phyloP scores from a whole-genome alignment of 2,888 invertebrate species.

The Chrysotoxum bicinctum region DNA sequence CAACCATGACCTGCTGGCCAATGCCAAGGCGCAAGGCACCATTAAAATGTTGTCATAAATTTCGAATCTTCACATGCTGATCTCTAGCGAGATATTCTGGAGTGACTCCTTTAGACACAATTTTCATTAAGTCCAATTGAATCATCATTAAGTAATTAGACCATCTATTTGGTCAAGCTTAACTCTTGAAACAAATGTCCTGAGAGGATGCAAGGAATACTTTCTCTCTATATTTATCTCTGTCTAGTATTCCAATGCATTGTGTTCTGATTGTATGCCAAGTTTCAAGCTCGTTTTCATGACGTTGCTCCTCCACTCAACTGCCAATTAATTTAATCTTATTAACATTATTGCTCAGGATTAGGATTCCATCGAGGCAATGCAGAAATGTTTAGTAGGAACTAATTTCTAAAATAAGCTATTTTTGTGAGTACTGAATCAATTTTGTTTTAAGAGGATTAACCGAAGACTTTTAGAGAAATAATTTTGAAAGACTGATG shows the following conservation, averaged over 20 bases:
- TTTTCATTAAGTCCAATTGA: conserved; percentile 26
- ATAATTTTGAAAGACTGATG: background rate
- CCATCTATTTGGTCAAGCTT: conserved; percentile 30
- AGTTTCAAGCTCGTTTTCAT: conserved; percentile 19
- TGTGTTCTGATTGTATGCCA: conserved; percentile 21
- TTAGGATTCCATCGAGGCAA: conserved; percentile 45
- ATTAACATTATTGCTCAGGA: conserved; percentile 57
- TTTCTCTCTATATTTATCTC: background rate
- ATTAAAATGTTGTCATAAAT: conserved; percentile 26
- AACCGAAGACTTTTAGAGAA: background rate
- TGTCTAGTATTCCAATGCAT: background rate
- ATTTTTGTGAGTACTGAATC: background rate
- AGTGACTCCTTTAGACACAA: background rate
- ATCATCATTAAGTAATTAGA: conserved; percentile 48
- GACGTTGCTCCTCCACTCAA: conserved; percentile 32
- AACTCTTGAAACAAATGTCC: background rate
- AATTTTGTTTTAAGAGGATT: conserved; percentile 32
- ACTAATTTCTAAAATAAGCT: background rate
- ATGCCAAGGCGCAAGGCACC: conserved; percentile 1
- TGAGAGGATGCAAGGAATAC: background rate
- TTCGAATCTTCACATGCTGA: background rate
- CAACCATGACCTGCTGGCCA: conserved; percentile 38
- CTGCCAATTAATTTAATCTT: conserved; percentile 54
- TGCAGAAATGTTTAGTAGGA: background rate
- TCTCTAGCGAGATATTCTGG: background rate